Evolutionary conservation across 2,888 invertebrate species (phyloP).

Genomic region (Hirtodrosophila alboralis): DNA sequence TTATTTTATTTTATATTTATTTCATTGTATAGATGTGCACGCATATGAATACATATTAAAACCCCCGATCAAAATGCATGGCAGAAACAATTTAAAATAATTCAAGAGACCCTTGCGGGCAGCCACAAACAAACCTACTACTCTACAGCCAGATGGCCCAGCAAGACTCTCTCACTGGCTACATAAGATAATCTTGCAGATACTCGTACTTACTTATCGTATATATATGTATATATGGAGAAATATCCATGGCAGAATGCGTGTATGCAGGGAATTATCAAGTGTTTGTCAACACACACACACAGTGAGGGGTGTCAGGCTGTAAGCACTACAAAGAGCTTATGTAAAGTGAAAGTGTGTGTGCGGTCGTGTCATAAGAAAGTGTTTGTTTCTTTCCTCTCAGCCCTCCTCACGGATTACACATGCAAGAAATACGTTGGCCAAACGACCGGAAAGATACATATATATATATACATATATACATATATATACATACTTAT

Average conservation of each 20-base stretch:
- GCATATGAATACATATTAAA: constrained; percentile 63
- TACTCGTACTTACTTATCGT: constrained; percentile 55
- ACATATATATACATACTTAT: constrained; percentile 17
- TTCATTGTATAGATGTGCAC: constrained; percentile 49
- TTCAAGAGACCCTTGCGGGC: constrained; percentile 69
- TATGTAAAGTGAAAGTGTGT: constrained; percentile 76
- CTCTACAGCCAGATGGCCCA: constrained; percentile 40
- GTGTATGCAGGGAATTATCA: constrained; percentile 77
- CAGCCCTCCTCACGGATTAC: constrained; percentile 40
- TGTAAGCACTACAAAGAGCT: constrained; percentile 67
- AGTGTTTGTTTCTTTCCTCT: constrained; percentile 45
- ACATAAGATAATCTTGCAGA: constrained; percentile 55
- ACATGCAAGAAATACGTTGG: constrained; percentile 72
- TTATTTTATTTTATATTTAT: constrained; percentile 41
- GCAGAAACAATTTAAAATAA: constrained; percentile 74
- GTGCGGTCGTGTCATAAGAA: constrained; percentile 71
- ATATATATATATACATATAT: not conserved
- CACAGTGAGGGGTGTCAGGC: constrained; percentile 37
- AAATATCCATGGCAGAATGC: constrained; percentile 56
- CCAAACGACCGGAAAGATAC: constrained; percentile 72
- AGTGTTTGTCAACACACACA: constrained; percentile 70
- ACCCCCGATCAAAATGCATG: constrained; percentile 52
- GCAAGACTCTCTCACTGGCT: constrained; percentile 30
- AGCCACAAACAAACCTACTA: constrained; percentile 57
- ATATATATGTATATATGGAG: no score